Evolutionary conservation across 2,113 vertebrate species (phyloP).

Genomic region (Galbula dea): DNA sequence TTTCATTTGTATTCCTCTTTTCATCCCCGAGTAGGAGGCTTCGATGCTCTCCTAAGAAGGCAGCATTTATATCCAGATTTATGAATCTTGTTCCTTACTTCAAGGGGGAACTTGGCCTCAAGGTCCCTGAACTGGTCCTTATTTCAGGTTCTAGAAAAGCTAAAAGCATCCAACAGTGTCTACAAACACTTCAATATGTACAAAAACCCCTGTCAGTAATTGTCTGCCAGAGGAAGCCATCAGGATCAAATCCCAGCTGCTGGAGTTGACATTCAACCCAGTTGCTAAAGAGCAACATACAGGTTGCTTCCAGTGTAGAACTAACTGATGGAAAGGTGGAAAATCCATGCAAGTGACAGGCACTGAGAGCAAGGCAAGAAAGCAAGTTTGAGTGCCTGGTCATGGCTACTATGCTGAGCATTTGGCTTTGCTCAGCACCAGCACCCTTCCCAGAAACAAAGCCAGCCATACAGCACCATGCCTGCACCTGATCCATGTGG

Average conservation of each 20-base stretch:
- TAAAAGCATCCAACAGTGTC: neutral
- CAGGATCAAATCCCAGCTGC: neutral
- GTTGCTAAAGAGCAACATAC: neutral
- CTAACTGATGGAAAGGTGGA: neutral
- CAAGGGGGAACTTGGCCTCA: neutral
- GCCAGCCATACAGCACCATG: neutral
- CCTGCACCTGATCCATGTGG: rapidly evolving
- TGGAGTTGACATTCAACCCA: neutral
- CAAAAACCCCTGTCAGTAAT: neutral
- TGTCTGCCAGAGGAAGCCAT: neutral
- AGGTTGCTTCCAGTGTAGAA: neutral
- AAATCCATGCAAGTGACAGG: neutral
- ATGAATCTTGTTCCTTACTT: neutral
- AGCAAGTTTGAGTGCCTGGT: neutral
- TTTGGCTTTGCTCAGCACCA: rapidly evolving
- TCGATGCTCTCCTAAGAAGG: neutral
- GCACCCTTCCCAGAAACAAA: neutral
- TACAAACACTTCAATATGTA: neutral
- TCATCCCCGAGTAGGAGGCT: neutral
- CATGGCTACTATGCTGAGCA: rapidly evolving
- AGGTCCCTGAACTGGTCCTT: neutral
- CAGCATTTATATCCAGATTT: neutral
- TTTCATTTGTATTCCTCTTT: neutral
- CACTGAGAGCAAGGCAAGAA: neutral
- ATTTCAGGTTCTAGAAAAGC: neutral